Evolutionary conservation across 1,140 invertebrate species (phyloP).

Genomic region (Epicauta chinensis): DNA sequence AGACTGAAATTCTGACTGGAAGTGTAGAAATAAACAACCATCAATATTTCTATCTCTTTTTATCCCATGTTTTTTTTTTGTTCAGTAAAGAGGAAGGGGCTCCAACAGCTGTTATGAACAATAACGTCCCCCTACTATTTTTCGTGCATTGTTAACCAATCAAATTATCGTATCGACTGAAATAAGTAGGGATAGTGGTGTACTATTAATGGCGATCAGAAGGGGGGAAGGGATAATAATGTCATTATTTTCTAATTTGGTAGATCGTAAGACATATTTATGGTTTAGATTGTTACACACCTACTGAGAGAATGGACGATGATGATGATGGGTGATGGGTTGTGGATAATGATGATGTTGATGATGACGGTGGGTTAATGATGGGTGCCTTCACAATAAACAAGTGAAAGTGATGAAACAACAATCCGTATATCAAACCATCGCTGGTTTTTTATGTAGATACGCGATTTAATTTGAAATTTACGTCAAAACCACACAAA

Average conservation of each 20-base stretch:
- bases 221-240: slow-evolving; percentile 39
- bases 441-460: too few species aligned
- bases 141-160: slow-evolving; percentile 1
- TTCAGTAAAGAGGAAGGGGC: background rate
- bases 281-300: too few species aligned
- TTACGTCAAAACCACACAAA: too few species aligned
- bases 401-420: too few species aligned
- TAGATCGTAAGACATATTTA: slow-evolving; percentile 33
- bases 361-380: too few species aligned
- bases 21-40: too few species aligned
- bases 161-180: background rate
- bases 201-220: background rate
- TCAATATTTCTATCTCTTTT: too few species aligned
- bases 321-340: slow-evolving; percentile 1
- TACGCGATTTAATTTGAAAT: too few species aligned
- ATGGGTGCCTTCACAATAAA: too few species aligned
- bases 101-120: background rate
- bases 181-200: slow-evolving; percentile 1
- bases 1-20: too few species aligned
- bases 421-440: too few species aligned
- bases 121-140: background rate
- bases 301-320: background rate
- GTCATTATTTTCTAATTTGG: slow-evolving; percentile 42
- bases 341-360: background rate
- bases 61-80: too few species aligned